phyloP scores from a whole-genome alignment of 1,140 invertebrate species.

The Ruditapes philippinarum region DNA sequence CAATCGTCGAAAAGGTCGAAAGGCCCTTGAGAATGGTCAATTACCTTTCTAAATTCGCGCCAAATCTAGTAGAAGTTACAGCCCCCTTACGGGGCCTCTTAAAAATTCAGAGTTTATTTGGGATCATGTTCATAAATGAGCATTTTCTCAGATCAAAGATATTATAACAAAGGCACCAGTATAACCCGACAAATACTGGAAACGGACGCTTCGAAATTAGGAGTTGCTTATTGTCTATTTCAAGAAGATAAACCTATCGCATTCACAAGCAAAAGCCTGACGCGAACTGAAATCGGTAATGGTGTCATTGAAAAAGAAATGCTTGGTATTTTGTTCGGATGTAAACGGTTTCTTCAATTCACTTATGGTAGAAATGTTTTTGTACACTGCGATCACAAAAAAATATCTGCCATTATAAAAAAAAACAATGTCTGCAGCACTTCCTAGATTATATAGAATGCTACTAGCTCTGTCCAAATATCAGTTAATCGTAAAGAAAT shows the following conservation, averaged over 20 bases:
- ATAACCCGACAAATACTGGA: too few species aligned
- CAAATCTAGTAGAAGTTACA: too few species aligned
- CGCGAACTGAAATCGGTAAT: conserved; percentile 86
- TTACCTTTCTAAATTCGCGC: too few species aligned
- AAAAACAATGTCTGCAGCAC: conserved; percentile 21
- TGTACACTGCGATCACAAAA: conserved; percentile 83
- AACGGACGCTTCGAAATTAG: too few species aligned
- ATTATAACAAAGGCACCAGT: too few species aligned
- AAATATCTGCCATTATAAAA: conserved; percentile 45
- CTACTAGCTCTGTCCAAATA: neutral
- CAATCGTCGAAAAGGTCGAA: too few species aligned
- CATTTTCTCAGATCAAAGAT: too few species aligned
- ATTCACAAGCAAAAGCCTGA: conserved; percentile 86
- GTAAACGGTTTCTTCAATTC: conserved; percentile 5
- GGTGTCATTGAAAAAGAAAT: conserved; percentile 87
- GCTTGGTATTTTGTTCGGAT: conserved; percentile 87
- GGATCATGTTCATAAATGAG: too few species aligned
- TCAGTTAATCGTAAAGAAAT: conserved; percentile 20
- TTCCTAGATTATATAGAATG: neutral
- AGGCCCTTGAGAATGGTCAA: too few species aligned
- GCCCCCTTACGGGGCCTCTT: too few species aligned
- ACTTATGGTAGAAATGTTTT: conserved; percentile 58
- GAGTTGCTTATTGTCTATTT: conserved; percentile 85
- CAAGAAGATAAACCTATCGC: conserved; percentile 86
- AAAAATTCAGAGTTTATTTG: too few species aligned